A percentile compares a stretch with the other conserved stretches of the same genome.
Evolutionary conservation across 2,888 invertebrate genomes (phyloP).

Genomic region (Steinernema scapterisci): DNA sequence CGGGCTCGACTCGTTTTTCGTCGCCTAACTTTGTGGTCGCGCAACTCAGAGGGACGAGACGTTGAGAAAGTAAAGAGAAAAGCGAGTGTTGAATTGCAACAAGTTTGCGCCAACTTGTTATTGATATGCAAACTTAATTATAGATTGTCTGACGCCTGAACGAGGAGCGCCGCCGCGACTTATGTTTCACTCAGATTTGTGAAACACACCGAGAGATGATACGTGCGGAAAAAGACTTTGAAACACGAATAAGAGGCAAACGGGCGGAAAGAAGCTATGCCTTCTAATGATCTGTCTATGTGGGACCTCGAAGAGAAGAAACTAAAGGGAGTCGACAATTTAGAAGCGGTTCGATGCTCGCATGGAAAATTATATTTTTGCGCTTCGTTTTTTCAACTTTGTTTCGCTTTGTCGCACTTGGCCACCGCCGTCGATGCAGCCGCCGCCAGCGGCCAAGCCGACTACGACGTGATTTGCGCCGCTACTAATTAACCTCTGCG

Average conservation of each 20-base stretch:
- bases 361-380: conserved; percentile 15
- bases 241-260: neutral
- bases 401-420: neutral
- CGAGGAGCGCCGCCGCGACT: too few species aligned
- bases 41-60: too few species aligned
- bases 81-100: too few species aligned
- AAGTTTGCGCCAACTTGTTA: too few species aligned
- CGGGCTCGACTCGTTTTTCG: neutral
- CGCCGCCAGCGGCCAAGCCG: neutral
- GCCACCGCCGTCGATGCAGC: neutral
- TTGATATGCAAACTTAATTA: too few species aligned
- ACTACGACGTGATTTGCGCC: conserved; percentile 9
- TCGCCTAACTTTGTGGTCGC: neutral
- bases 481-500: conserved; percentile 5
- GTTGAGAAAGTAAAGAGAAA: too few species aligned
- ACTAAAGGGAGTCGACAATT: neutral
- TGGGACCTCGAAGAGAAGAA: neutral
- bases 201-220: neutral
- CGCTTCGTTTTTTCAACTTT: too few species aligned
- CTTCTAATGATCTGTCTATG: neutral
- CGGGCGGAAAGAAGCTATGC: neutral
- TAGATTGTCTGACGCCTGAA: too few species aligned
- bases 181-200: neutral
- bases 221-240: neutral
- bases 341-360: neutral